Conservation (phyloP, 2,797 vertebrate species). For the Oryzias dopingdopingensis region DNA sequence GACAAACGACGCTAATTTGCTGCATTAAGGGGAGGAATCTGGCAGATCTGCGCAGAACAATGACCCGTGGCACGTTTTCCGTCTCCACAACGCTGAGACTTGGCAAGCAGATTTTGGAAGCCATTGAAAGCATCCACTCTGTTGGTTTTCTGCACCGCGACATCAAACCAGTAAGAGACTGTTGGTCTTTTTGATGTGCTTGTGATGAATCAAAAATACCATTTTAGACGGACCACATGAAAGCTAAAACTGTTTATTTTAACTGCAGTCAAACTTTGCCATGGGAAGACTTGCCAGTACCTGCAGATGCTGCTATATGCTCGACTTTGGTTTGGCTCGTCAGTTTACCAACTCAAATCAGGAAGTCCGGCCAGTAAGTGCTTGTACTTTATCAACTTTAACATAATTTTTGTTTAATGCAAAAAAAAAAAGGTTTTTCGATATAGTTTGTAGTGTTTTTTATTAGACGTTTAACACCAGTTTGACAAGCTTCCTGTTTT, state of each 20-base stretch:
- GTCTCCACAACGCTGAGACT: constrained; percentile 92
- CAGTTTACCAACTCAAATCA: constrained; percentile 95
- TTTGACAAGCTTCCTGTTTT: neutral
- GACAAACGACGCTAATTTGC: neutral
- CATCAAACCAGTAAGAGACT: constrained; percentile 92
- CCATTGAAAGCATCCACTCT: constrained; percentile 98
- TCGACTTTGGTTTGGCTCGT: constrained; percentile 95
- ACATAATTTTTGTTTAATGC: neutral
- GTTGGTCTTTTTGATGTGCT: neutral
- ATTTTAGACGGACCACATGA: neutral
- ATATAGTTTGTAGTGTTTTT: neutral
- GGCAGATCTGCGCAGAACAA: constrained; percentile 93
- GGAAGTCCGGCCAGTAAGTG: constrained; percentile 87
- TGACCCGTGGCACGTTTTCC: constrained; percentile 88
- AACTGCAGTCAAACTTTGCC: constrained; percentile 89
- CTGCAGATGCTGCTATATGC: constrained; percentile 97
- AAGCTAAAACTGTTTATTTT: constrained; percentile 25
- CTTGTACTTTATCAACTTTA: neutral
- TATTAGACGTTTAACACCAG: neutral
- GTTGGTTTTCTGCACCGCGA: constrained; percentile 97
- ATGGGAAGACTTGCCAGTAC: constrained; percentile 92
- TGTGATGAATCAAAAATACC: neutral
- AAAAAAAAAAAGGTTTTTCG: too few relatives aligned
- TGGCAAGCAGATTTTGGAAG: constrained; percentile 93
- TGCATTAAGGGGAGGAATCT: constrained; percentile 88